phyloP scores from a whole-genome alignment of 2,888 invertebrate species.

The Aspidiotus destructor region DNA sequence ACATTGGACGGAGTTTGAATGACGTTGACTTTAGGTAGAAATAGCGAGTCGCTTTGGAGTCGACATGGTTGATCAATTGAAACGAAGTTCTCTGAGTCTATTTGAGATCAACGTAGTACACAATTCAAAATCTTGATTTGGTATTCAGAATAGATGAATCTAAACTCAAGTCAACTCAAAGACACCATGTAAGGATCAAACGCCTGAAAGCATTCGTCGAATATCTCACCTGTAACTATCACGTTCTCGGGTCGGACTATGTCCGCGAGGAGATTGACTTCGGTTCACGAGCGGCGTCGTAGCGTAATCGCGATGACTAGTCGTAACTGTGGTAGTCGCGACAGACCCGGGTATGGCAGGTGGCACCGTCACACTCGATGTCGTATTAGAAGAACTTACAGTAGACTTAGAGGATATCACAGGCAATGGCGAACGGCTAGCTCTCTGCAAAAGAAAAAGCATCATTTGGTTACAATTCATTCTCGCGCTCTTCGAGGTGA shows the following conservation, averaged over 20 bases:
- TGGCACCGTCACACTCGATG: constrained; percentile 13
- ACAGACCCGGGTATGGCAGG: constrained; percentile 35
- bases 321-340: constrained; percentile 44
- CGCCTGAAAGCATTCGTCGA: background rate
- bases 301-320: constrained; percentile 46
- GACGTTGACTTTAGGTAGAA: no score
- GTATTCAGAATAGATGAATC: no score
- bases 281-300: constrained; percentile 44
- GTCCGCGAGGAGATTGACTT: constrained; percentile 63
- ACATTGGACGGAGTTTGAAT: no score
- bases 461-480: no score
- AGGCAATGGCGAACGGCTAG: constrained; percentile 36
- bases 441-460: constrained; percentile 13
- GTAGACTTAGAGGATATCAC: constrained; percentile 35
- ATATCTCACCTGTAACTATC: constrained; percentile 68
- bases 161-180: no score
- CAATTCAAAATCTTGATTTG: no score
- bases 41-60: no score
- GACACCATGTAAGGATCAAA: no score
- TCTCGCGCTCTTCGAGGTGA: no score
- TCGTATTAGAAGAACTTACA: constrained; percentile 24
- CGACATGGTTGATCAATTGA: no score
- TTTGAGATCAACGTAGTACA: no score
- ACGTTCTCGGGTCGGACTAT: constrained; percentile 67
- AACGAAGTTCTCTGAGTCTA: no score